Conservation (phyloP, 2,113 vertebrate genomes). For the Butorides virescens region DNA sequence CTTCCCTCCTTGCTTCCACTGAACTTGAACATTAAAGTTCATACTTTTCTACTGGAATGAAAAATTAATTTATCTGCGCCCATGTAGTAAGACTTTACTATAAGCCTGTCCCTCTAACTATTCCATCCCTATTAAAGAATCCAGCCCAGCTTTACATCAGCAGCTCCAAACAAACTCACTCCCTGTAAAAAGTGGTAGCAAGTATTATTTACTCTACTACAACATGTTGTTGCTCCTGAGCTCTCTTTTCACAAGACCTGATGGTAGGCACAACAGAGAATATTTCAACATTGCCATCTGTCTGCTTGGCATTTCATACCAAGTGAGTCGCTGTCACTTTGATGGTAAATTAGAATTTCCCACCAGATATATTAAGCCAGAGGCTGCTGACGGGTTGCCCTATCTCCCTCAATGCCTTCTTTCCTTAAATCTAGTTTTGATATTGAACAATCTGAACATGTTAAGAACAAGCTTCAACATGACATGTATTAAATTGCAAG, state of each 20-base stretch:
- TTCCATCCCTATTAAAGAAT: neutral
- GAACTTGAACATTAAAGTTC: neutral
- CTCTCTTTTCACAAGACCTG: conserved; percentile 56
- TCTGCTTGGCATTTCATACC: conserved; percentile 46
- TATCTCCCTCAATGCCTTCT: neutral
- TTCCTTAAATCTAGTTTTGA: neutral
- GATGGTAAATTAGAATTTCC: conserved; percentile 30
- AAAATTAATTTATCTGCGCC: neutral
- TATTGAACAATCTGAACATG: neutral
- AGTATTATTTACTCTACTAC: conserved; percentile 43
- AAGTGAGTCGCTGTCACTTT: conserved; percentile 14
- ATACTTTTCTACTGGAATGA: neutral
- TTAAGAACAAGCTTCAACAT: neutral
- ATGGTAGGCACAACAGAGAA: conserved; percentile 60
- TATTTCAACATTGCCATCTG: conserved; percentile 64
- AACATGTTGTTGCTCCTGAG: conserved; percentile 49
- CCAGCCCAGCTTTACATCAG: neutral
- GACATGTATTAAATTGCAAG: neutral
- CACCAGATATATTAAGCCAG: conserved; percentile 6
- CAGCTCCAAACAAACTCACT: neutral
- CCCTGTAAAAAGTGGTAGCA: neutral
- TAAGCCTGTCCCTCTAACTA: neutral
- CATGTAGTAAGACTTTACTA: neutral
- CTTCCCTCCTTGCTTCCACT: neutral
- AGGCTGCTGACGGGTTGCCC: conserved; percentile 6